Evolutionary conservation across 2,888 invertebrate genomes (phyloP), one percentile per base, ranked within the genome.

Genomic region (Bellardia pandia): DNA sequence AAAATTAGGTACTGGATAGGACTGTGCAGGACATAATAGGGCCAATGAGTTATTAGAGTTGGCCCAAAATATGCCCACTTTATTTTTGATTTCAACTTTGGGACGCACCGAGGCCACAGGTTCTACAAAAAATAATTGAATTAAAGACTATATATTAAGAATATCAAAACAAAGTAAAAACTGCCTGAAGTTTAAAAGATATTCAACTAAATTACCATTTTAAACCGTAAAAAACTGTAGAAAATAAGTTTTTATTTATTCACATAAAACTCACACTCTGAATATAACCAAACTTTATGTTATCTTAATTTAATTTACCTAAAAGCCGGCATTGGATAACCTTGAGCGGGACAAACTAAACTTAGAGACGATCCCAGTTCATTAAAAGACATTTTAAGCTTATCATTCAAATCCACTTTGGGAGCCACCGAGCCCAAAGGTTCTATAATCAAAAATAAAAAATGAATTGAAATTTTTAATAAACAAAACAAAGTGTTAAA

Each of bases 341-440:
- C 96, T 94, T 97, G 96, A 82, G 96, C 96, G 83, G 96, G 96
- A 92, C 96, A 97, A 90, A 95, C 94, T 89, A 97, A 94, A 74
- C 96, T 95, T 90, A 95, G 91, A 56, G 94, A 94, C 71, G 92
- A 90, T 33, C 90, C 91, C 48, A 90, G 90, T 84, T 89, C 78
- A 76, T 90, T 91, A 14, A 91, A 92, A 5, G 92, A 88, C 86
- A 93, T 91, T 75, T 92, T 91, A 81, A 93, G 91, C 90, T 94
- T 94, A 87, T 94, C 94, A 14, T 94, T 92, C 77, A 94, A 93
- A 83, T 94, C 94, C 71, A 96, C 95, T 92, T 95, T 95, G 8
- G 96, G 96, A 71, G 94, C 94, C 72, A 95, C 95, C 87, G 95
- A 94, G 85, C 95, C 92, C 16, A 93, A 91, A 0, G 94, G 94